Evolutionary conservation across 2,888 invertebrate genomes (phyloP), one percentile per base, ranked within the genome.

Genomic region (Ectobius pallidus): DNA sequence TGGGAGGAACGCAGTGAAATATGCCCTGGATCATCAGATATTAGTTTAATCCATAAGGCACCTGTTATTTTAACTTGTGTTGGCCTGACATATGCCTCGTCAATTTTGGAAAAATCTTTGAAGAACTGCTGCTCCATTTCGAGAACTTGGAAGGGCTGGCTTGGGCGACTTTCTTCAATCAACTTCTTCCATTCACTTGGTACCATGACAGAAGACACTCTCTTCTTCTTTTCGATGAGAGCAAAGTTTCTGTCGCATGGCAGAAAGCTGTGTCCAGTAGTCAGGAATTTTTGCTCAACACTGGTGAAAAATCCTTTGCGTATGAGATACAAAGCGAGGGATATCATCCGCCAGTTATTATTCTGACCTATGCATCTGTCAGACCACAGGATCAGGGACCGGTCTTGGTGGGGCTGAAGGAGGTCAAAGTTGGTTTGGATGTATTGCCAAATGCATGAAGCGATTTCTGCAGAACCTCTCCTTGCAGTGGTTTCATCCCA

Each of bases 221-320:
- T 69, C 65, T 73, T 75, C 22, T 69, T 73, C 69, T 69, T 68
- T 52, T 75, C 75, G 34, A 74, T 72, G 18, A 73, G 52, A 20
- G 71, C 73, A 73, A 75, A 73, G 20, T 58, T 25, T 18, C 69
- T 49, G 44, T 75, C 73, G 32, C 71, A 71, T 4, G 73, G 73
- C 42, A 75, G 39, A 52, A 62, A 75, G 27, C 55, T 71, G 69
- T 73, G 71, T 18, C 73, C 75, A 0, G 39, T 68, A 18, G 18
- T 52, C n/a, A 71, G 25, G 58, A 75, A 72, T 49, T 65, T 74
- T 34, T 75, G 74, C n/a, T 75, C 72, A 18, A 68, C 42, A 42
- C 20, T 27, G 25, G 34, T 67, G 39, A 72, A 72, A 27, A 44
- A 55, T 18, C 55, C 58, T 27, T 14, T 39, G 14, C n/a, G 30